These are phyloP conservation scores for Willowsia nigromaculata DNA, from an alignment of 2,888 invertebrate species.

Conservation along the genomic window DNA sequence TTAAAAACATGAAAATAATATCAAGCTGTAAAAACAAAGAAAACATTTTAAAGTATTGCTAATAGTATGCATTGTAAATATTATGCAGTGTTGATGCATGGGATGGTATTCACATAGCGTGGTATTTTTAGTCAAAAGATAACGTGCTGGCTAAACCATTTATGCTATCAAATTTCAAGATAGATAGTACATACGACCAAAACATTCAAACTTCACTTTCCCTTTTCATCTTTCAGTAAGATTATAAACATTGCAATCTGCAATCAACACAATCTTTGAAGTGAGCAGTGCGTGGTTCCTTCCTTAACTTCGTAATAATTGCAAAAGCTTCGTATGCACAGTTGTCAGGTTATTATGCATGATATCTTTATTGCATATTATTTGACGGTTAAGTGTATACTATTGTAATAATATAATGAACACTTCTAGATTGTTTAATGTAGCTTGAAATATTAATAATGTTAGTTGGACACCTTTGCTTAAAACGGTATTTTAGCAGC, in stretches of 20 bases:
- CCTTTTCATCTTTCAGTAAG: conserved; percentile 43
- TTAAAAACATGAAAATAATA: no score
- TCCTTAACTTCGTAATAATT: conserved; percentile 10
- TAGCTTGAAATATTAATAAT: not conserved
- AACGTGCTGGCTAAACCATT: not conserved
- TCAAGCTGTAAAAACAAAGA: no score
- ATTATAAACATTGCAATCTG: no score
- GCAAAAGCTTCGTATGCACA: not conserved
- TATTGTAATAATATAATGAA: not conserved
- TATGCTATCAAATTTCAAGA: not conserved
- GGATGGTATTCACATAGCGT: no score
- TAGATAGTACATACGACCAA: not conserved
- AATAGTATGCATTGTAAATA: no score
- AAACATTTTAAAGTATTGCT: no score
- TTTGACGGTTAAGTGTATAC: not conserved
- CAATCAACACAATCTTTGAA: conserved; percentile 40
- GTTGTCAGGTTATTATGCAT: not conserved
- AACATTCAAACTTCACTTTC: conserved; percentile 40
- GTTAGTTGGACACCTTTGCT: not conserved
- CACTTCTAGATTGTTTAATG: not conserved
- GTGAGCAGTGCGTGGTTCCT: conserved; percentile 43
- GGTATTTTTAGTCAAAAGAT: no score
- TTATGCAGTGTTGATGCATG: no score
- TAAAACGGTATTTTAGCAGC: no score
- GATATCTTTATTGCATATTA: not conserved